Evolutionary conservation across 2,888 invertebrate genomes (phyloP).

Genomic region (Drepanosiphum platanoidis): DNA sequence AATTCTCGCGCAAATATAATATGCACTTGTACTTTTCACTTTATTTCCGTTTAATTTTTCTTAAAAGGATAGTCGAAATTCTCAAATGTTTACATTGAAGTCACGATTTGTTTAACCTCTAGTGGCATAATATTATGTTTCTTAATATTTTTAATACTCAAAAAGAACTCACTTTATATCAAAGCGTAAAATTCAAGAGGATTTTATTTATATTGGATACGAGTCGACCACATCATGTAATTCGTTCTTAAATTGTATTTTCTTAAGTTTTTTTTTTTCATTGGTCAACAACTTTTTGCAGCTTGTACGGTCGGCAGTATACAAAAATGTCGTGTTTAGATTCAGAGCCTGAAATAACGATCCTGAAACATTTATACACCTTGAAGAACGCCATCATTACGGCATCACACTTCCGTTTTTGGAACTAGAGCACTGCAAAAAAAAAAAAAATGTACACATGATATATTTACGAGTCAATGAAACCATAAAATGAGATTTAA

Average conservation of each 20-base stretch:
- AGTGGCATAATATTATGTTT: no score
- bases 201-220: no score
- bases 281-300: background rate
- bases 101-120: no score
- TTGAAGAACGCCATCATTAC: background rate
- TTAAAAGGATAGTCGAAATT: no score
- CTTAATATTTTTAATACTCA: no score
- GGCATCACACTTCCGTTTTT: conserved; percentile 33
- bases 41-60: no score
- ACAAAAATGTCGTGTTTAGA: background rate
- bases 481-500: conserved; percentile 44
- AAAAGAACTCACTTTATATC: no score
- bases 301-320: background rate
- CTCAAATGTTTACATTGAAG: no score
- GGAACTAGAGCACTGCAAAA: background rate
- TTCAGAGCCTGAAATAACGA: conserved; percentile 2
- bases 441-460: background rate
- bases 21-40: no score
- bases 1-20: no score
- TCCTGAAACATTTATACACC: conserved; percentile 32
- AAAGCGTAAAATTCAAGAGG: no score
- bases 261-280: background rate
- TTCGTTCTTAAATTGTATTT: background rate
- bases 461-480: conserved; percentile 45
- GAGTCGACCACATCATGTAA: no score